phyloP scores from a whole-genome alignment of 2,888 invertebrate species.

The Reticulitermes lucifugus region DNA sequence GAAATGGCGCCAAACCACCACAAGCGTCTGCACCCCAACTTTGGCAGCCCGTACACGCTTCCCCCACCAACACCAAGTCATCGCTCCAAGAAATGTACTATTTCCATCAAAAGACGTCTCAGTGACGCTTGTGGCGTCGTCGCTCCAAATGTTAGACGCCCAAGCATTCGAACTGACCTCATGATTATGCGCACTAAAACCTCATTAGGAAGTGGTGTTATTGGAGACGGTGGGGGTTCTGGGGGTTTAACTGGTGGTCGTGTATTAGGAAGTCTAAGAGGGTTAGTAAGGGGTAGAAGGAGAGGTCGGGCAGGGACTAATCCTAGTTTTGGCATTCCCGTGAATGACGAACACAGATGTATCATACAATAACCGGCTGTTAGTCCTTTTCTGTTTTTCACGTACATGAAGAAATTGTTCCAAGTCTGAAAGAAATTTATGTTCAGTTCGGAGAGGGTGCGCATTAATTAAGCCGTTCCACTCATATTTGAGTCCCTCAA shows the following conservation, averaged over 20 bases:
- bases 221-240: slow-evolving; percentile 55
- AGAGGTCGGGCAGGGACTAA: slow-evolving; percentile 56
- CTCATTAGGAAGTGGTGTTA: slow-evolving; percentile 47
- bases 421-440: too few species aligned
- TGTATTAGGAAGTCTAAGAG: slow-evolving; percentile 64
- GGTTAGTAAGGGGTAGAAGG: slow-evolving; percentile 41
- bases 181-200: slow-evolving; percentile 90
- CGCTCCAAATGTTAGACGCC: slow-evolving; percentile 87
- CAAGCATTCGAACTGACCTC: slow-evolving; percentile 88
- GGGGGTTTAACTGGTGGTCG: slow-evolving; percentile 63
- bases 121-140: slow-evolving; percentile 92
- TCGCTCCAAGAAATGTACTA: slow-evolving; percentile 78
- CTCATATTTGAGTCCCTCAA: too few species aligned
- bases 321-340: slow-evolving; percentile 60
- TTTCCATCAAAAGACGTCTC: slow-evolving; percentile 83
- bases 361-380: slow-evolving; percentile 65
- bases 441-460: too few species aligned
- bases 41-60: slow-evolving; percentile 81
- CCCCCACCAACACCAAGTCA: slow-evolving; percentile 76
- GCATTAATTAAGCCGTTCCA: too few species aligned
- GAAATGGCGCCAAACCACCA: slow-evolving; percentile 93
- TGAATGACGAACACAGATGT: slow-evolving; percentile 67
- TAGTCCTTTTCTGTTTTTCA: too few species aligned
- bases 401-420: too few species aligned
- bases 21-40: slow-evolving; percentile 77